Percentiles rank a stretch among this genome's conserved stretches.
Evolutionary conservation across 2,797 vertebrate genomes (phyloP).

Genomic region (Picus viridis): DNA sequence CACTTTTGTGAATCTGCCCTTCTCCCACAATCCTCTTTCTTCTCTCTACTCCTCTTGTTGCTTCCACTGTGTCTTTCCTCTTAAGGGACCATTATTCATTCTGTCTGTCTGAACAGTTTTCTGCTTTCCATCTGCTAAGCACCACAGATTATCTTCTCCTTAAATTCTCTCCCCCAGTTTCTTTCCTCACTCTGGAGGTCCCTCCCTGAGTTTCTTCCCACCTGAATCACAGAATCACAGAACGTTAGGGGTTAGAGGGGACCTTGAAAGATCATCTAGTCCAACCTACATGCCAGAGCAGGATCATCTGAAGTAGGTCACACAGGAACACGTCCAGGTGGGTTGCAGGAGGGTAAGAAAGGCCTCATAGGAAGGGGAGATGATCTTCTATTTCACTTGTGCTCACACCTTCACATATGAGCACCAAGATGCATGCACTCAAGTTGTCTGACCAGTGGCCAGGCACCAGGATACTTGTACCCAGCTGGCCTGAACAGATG

Average conservation of each 20-base stretch:
- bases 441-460: accelerated
- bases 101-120: not conserved
- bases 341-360: not conserved
- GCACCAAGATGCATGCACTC: not conserved
- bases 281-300: too few relatives aligned
- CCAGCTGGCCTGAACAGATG: not conserved
- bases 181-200: not conserved
- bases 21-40: not conserved
- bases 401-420: accelerated
- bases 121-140: not conserved
- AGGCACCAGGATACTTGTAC: not conserved
- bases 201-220: not conserved
- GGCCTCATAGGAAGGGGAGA: accelerated
- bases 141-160: not conserved
- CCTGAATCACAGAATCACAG: too few relatives aligned
- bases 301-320: too few relatives aligned
- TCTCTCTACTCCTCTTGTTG: not conserved
- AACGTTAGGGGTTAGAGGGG: too few relatives aligned
- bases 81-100: not conserved
- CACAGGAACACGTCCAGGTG: too few relatives aligned
- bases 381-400: not conserved
- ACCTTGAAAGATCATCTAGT: too few relatives aligned
- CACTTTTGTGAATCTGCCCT: not conserved
- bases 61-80: not conserved
- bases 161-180: not conserved